phyloP scores from a whole-genome alignment of 2,888 invertebrate genomes.

The Morpho achilles region DNA sequence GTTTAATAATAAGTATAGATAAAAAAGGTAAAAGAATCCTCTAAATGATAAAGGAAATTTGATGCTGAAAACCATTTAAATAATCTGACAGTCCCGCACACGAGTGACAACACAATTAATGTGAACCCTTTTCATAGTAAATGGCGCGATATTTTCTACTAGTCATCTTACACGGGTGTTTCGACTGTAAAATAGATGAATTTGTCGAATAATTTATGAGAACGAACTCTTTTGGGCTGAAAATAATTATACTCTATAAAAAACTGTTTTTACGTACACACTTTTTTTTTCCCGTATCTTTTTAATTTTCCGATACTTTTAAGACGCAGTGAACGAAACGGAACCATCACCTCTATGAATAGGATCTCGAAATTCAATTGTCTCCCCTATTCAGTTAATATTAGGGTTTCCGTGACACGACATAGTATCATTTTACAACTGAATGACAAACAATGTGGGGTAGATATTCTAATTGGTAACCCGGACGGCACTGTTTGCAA shows the following conservation, averaged over 20 bases:
- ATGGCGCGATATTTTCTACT: conserved; percentile 52
- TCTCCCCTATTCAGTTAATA: conserved; percentile 10
- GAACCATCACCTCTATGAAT: not conserved
- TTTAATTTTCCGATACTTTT: not conserved
- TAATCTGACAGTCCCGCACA: conserved; percentile 37
- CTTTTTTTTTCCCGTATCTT: no score
- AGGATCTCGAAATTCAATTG: conserved; percentile 12
- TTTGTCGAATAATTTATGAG: no score
- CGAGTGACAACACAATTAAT: conserved; percentile 60
- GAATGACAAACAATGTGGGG: conserved; percentile 37
- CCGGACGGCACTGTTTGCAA: conserved; percentile 52
- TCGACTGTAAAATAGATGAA: conserved; percentile 7
- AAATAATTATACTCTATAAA: no score
- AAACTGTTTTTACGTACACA: no score
- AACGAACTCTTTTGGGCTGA: no score
- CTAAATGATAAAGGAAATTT: conserved; percentile 4
- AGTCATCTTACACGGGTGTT: conserved; percentile 31
- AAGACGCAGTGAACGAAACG: no score
- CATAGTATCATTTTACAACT: conserved; percentile 27
- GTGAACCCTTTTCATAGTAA: conserved; percentile 57
- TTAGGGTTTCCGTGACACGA: conserved; percentile 21
- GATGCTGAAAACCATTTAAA: conserved; percentile 18
- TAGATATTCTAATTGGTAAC: conserved; percentile 58
- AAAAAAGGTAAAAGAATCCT: conserved; percentile 3
- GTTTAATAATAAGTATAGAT: not conserved